A percentile compares a stretch with the other conserved stretches of the same genome.
Conservation (phyloP, 2,888 invertebrate genomes). For the Carcina quercana region DNA sequence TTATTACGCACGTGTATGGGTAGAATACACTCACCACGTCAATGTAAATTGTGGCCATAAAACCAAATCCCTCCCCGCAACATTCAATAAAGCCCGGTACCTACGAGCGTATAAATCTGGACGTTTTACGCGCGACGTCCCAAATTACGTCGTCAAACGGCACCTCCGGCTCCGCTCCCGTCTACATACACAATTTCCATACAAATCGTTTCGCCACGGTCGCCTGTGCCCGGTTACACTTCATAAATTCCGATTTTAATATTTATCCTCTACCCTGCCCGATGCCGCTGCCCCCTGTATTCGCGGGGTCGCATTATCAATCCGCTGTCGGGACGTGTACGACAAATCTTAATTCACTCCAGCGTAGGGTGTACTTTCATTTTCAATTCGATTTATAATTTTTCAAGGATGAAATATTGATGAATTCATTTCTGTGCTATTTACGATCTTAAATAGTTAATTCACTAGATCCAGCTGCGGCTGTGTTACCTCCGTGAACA, state of each 20-base stretch:
- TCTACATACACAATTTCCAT: no score
- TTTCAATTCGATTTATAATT: constrained; percentile 11
- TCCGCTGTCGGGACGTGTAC: constrained; percentile 17
- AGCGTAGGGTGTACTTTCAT: constrained; percentile 18
- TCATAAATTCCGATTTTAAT: constrained; percentile 71
- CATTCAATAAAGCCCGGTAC: constrained; percentile 54
- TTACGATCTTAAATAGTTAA: no score
- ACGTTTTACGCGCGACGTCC: constrained; percentile 55
- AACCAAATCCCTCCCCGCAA: constrained; percentile 47
- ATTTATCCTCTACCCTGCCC: constrained; percentile 37
- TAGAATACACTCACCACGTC: no score
- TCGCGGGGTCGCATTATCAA: constrained; percentile 25
- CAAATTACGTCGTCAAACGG: constrained; percentile 68
- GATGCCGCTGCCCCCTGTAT: constrained; percentile 27
- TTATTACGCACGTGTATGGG: no score
- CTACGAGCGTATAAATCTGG: constrained; percentile 65
- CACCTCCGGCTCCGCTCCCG: constrained; percentile 41
- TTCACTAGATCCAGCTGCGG: no score
- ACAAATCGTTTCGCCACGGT: constrained; percentile 67
- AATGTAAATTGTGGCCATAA: constrained; percentile 37
- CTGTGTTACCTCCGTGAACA: no score
- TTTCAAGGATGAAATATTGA: not conserved
- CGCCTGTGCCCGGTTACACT: constrained; percentile 44
- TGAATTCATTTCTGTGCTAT: no score
- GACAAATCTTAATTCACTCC: constrained; percentile 30